A percentile compares a stretch with the other conserved stretches of the same genome.
Conservation (phyloP, 2,888 invertebrate genomes). For the Pegoplata infirma region DNA sequence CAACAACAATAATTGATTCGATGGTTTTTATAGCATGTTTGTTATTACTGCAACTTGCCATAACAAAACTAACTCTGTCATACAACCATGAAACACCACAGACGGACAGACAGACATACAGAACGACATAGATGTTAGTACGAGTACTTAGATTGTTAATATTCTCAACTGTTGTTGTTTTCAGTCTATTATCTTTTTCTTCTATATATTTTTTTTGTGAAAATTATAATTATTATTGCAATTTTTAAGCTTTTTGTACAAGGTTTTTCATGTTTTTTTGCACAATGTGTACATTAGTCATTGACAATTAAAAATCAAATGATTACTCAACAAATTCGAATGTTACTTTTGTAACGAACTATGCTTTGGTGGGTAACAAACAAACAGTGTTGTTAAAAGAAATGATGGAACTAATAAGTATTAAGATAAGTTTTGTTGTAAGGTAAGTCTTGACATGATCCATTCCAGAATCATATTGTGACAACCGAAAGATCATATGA, state of each 20-base stretch:
- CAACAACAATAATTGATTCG: constrained; percentile 40
- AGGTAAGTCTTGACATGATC: no score
- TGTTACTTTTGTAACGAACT: background rate
- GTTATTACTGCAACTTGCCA: constrained; percentile 24
- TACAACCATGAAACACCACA: constrained; percentile 43
- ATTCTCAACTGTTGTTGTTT: background rate
- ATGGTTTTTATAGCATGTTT: constrained; percentile 26
- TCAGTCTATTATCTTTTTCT: constrained; percentile 4
- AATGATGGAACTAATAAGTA: no score
- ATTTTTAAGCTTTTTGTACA: constrained; percentile 36
- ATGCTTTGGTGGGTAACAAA: no score
- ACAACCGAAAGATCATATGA: no score
- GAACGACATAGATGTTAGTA: background rate
- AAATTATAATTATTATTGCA: constrained; percentile 44
- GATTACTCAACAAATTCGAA: constrained; percentile 25
- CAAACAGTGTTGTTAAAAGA: no score
- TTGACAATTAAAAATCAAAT: constrained; percentile 37
- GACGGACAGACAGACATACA: constrained; percentile 4
- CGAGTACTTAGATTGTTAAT: background rate
- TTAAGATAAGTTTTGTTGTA: no score
- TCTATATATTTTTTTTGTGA: background rate
- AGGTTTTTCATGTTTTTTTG: constrained; percentile 37
- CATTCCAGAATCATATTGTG: no score
- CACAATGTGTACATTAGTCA: constrained; percentile 41
- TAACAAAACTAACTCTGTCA: constrained; percentile 41